These are phyloP conservation scores for Siniperca undulata DNA, from an alignment of 2,797 vertebrate genomes.

Conservation along the genomic window DNA sequence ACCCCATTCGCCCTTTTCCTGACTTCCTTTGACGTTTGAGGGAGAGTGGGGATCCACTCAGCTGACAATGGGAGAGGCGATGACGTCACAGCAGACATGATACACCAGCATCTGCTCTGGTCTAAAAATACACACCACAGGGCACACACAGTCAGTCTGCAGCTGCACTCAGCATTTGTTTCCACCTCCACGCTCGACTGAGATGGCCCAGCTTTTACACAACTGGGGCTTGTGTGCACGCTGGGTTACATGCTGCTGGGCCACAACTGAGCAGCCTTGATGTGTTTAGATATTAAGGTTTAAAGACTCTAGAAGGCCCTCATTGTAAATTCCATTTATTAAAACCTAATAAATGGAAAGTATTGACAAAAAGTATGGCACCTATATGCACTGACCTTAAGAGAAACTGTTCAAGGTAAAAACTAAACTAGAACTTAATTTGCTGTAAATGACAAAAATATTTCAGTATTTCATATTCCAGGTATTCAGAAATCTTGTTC, in stretches of 20 bases:
- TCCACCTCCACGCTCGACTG: conserved; percentile 75
- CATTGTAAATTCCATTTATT: background rate
- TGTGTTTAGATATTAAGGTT: conserved; percentile 37
- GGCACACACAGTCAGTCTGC: conserved; percentile 78
- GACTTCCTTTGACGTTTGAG: conserved; percentile 72
- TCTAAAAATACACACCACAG: conserved; percentile 85
- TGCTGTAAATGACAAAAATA: background rate
- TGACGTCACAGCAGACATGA: conserved; percentile 81
- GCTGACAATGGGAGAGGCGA: conserved; percentile 78
- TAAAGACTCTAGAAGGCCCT: background rate
- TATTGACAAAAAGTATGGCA: background rate
- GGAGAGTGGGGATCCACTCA: conserved; percentile 79
- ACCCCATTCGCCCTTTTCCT: conserved; percentile 41
- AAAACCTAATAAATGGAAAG: background rate
- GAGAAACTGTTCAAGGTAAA: background rate
- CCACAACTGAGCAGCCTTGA: conserved; percentile 43
- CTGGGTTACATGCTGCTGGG: conserved; percentile 56
- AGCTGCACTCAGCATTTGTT: conserved; percentile 80
- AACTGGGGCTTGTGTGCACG: conserved; percentile 65
- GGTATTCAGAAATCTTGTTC: background rate
- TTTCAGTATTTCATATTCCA: background rate
- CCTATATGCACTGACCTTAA: too few species aligned
- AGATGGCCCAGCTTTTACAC: conserved; percentile 78
- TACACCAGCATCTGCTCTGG: conserved; percentile 85
- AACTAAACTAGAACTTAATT: background rate